These are phyloP conservation scores for Capitella teleta DNA, from an alignment of 1,140 invertebrate species.

Conservation along the genomic window DNA sequence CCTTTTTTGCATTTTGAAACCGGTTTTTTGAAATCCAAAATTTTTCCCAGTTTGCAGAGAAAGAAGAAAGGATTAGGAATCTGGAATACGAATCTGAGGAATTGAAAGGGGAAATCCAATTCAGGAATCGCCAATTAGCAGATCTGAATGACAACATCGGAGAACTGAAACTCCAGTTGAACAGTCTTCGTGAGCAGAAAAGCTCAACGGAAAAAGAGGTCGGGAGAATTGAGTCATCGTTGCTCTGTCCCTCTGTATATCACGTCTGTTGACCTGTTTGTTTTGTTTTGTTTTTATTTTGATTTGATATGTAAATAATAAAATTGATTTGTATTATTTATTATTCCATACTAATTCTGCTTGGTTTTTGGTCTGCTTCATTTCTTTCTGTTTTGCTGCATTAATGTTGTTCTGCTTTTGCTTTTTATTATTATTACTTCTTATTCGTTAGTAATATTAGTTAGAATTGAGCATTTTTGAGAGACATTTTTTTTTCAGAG, in stretches of 20 bases:
- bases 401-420: no score
- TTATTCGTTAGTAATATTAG: no score
- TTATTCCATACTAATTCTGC: no score
- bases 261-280: no score
- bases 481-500: no score
- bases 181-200: slow-evolving; percentile 29
- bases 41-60: slow-evolving; percentile 23
- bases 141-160: slow-evolving; percentile 26
- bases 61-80: slow-evolving; percentile 26
- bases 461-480: no score
- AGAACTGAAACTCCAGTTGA: slow-evolving; percentile 28
- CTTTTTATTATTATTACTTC: no score
- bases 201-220: slow-evolving; percentile 33
- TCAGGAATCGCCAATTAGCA: slow-evolving; percentile 19
- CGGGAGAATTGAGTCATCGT: background rate
- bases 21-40: background rate
- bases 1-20: background rate
- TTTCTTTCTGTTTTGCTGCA: no score
- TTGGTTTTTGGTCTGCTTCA: no score
- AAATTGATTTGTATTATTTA: no score
- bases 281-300: no score
- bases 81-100: slow-evolving; percentile 34
- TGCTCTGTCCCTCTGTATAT: background rate
- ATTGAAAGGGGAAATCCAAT: slow-evolving; percentile 20
- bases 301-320: no score